These are phyloP conservation scores for Telmatherina bonti DNA, from an alignment of 2,797 vertebrate genomes.

Conservation along the genomic window DNA sequence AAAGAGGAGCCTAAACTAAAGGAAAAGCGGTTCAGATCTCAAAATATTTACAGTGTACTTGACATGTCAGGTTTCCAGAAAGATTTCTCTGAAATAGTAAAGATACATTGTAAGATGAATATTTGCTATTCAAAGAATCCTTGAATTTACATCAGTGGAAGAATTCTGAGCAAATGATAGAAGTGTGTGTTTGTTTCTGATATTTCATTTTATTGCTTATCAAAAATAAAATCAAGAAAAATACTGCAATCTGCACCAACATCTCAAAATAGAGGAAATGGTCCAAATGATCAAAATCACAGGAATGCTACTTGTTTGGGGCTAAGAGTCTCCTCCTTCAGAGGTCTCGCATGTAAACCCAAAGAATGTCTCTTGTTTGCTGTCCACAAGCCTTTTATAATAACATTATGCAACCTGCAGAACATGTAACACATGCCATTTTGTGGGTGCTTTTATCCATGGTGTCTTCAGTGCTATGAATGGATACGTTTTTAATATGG, in stretches of 20 bases:
- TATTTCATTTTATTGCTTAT: too few species aligned
- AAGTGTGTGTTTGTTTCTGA: not conserved
- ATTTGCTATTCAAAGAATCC: not conserved
- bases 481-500: conserved; percentile 21
- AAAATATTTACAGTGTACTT: not conserved
- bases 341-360: conserved; percentile 20
- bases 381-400: conserved; percentile 28
- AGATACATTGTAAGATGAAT: not conserved
- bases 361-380: conserved; percentile 38
- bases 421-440: conserved; percentile 13
- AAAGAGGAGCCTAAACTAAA: too few species aligned
- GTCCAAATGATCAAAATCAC: conserved; percentile 21
- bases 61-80: too few species aligned
- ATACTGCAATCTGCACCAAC: not conserved
- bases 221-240: not conserved
- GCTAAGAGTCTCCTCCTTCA: not conserved
- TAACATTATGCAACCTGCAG: conserved; percentile 28
- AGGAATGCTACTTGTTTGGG: not conserved
- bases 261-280: not conserved
- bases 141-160: not conserved
- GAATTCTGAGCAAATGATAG: too few species aligned
- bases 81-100: not conserved
- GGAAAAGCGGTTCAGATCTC: not conserved
- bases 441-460: conserved; percentile 8
- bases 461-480: conserved; percentile 7